Evolutionary conservation across 2,113 vertebrate genomes (phyloP).

Genomic region (Taxidea taxus): DNA sequence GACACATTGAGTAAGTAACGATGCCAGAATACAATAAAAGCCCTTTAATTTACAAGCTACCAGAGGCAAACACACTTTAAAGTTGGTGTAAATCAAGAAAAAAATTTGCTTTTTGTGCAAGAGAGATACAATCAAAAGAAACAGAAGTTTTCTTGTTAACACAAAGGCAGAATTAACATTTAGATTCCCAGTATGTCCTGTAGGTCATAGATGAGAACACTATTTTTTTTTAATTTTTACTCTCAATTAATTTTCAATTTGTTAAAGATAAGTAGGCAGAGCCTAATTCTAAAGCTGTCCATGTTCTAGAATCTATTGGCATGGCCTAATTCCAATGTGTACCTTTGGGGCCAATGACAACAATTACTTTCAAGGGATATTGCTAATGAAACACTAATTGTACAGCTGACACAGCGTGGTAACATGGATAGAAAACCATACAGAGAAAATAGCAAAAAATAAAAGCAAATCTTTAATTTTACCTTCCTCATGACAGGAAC

Average conservation of each 20-base stretch:
- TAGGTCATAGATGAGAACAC: not conserved
- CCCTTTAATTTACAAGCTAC: slow-evolving; percentile 65
- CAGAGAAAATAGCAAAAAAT: not conserved
- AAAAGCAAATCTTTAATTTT: not conserved
- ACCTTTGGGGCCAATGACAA: not conserved
- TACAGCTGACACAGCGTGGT: not conserved
- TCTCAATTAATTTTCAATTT: slow-evolving; percentile 27
- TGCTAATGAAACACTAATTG: not conserved
- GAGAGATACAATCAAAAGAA: not conserved
- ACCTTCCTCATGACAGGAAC: not conserved
- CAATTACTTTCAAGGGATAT: not conserved
- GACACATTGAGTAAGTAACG: slow-evolving; percentile 31
- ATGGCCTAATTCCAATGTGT: not conserved
- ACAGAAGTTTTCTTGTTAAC: slow-evolving; percentile 17
- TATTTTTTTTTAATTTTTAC: not conserved
- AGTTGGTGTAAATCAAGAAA: slow-evolving; percentile 61
- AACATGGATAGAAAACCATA: not conserved
- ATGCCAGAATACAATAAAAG: slow-evolving; percentile 60
- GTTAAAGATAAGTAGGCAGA: not conserved
- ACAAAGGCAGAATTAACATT: slow-evolving; percentile 53
- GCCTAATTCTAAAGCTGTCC: not conserved
- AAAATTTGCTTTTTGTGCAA: slow-evolving; percentile 4
- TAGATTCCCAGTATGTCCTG: not conserved
- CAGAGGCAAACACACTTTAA: slow-evolving; percentile 55
- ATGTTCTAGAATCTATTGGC: not conserved